phyloP scores from a whole-genome alignment of 2,797 vertebrate genomes.

The Cercopithecus petaurista region DNA sequence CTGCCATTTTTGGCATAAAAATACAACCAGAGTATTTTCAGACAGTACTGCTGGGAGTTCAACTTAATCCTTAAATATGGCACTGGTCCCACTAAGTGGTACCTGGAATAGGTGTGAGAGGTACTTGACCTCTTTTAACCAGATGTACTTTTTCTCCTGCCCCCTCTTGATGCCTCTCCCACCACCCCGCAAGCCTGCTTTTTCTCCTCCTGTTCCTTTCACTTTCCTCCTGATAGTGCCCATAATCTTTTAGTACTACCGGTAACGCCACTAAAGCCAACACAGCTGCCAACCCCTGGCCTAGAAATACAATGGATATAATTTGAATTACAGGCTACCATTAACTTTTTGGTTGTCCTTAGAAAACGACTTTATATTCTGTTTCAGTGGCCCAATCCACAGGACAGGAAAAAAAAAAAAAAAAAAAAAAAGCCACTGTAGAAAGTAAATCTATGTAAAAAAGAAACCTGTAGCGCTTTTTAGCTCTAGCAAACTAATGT shows the following conservation, averaged over 20 bases:
- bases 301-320: slow-evolving; percentile 23
- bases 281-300: background rate
- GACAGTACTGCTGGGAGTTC: background rate
- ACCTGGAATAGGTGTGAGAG: slow-evolving; percentile 38
- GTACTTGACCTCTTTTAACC: background rate
- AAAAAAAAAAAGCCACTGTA: background rate
- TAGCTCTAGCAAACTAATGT: background rate
- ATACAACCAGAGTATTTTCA: background rate
- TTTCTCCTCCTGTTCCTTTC: background rate
- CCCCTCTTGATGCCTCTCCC: background rate
- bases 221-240: background rate
- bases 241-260: slow-evolving; percentile 44
- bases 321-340: background rate
- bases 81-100: background rate
- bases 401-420: background rate
- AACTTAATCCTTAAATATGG: background rate
- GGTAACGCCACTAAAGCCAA: slow-evolving; percentile 1
- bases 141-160: too few relatives aligned
- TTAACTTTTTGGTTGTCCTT: background rate
- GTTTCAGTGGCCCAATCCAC: background rate
- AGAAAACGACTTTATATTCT: background rate
- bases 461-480: background rate
- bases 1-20: background rate
- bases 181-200: background rate
- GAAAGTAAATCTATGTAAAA: background rate